These are phyloP conservation scores for Furcula furcula DNA, from an alignment of 2,888 invertebrate species.

Conservation along the genomic window DNA sequence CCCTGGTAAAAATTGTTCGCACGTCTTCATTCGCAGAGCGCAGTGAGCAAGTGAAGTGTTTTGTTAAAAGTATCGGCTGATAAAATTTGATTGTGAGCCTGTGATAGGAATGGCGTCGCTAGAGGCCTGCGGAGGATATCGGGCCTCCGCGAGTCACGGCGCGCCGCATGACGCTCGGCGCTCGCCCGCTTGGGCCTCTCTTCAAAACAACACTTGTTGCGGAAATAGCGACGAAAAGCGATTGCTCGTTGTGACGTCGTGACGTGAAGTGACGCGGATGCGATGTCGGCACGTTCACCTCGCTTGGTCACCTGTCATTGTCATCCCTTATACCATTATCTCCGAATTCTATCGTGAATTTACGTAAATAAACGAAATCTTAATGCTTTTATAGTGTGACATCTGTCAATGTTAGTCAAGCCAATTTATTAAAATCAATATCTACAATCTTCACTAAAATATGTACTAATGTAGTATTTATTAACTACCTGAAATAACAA, in stretches of 20 bases:
- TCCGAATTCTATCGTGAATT: constrained; percentile 9
- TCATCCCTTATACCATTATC: constrained; percentile 30
- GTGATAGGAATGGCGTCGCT: not conserved
- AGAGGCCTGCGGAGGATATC: not conserved
- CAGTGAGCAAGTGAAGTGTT: not conserved
- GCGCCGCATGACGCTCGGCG: constrained; percentile 31
- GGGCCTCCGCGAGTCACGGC: constrained; percentile 14
- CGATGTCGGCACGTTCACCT: constrained; percentile 58
- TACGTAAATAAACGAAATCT: not conserved
- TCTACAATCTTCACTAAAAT: too few relatives aligned
- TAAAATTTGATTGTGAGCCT: not conserved
- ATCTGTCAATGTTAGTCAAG: not conserved
- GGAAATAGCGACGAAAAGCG: constrained; percentile 75
- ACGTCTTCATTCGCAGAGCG: not conserved
- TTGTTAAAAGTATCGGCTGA: not conserved
- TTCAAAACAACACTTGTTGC: constrained; percentile 79
- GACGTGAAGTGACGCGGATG: constrained; percentile 25
- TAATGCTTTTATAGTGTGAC: not conserved
- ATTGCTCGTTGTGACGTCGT: constrained; percentile 52
- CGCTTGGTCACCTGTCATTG: constrained; percentile 34
- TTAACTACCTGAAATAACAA: too few relatives aligned
- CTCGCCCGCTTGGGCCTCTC: constrained; percentile 67
- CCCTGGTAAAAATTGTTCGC: not conserved
- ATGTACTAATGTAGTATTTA: too few relatives aligned
- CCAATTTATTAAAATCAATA: too few relatives aligned